Base-by-base conservation (phyloP, 2,888 invertebrate species). In the Halictus ligatus region DNA sequence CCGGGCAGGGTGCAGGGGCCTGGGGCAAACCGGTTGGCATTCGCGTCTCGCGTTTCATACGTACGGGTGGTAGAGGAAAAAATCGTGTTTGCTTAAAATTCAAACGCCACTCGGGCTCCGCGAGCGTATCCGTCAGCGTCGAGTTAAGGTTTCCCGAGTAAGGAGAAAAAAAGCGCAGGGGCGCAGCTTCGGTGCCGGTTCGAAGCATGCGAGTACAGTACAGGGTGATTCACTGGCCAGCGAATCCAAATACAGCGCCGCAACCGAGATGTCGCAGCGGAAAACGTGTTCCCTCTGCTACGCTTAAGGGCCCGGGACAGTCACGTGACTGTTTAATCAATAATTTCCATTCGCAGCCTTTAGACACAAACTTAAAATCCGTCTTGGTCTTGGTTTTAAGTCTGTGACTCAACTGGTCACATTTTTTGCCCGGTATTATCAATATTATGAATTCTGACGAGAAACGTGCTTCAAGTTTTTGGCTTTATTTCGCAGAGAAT, bases 81-180 rank as follows among this genome's bases (percentile, higher is more conserved):
- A 81, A 71, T 78, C 69, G 40, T 13, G 40, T 15, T 15, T 21
- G 54, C 54, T 67, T 78, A 69, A 80, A 75, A 80, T 74, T 80
- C 80, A 80, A 71, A 69, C 80, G 75, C 60, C 43, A 40, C 75
- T 69, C 73, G 67, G 50, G 58, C 64, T 73, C 29, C 60, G 60
- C 46, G 48, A 43, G 29, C 79, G 73, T 75, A 75, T 75, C 54
- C 29, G 75, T 80, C 80, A 67, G 69, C 80, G 80, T 50, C 75
- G 80, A 35, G 69, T 74, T 50, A 54, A 72, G 71, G 50, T 75
- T 75, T 75, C 64, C 69, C 48, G 43, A 6, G 48, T 40, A 25
- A 48, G 21, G 60, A n/a, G n/a, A 58, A 79, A 85, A 76, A 58
- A 21, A 12, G 60, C 60, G 60, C 54, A 35, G 18, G 25, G 50